Base-by-base conservation (phyloP, 2,113 vertebrate species). In the Malurus elegans region DNA sequence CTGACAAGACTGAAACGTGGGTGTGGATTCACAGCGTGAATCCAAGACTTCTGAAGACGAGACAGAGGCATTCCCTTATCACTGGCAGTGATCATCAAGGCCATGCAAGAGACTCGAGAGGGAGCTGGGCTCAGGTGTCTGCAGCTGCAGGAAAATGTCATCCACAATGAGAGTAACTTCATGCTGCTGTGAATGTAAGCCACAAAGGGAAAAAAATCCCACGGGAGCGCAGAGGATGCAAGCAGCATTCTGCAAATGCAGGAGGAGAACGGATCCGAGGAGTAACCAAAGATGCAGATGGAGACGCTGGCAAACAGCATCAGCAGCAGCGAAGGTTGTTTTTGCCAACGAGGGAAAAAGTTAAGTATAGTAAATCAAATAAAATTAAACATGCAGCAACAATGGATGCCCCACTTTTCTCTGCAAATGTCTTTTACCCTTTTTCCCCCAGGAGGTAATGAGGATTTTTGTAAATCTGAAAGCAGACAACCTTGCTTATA, bases 301-400 rank as follows among this genome's bases (percentile, higher is more conserved):
- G 95, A 93, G 82, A 79, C 0, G 14, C 88, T 93, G 92, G 94
- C 92, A 94, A 95, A 89, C 85, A 76, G 94, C 82, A 83, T n/a
- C 26, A 92, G 85, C 94, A 95, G 88, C 82, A 92, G 92, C 86
- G 85, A 90, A 61, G 67, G 88, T n/a, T 93, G 94, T 73, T 93
- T 94, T 88, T 96, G 94, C 85, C 92, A 95, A 76, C 86, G 94
- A 93, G 92, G 32, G 50, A 51, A 66, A 79, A 97, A 83, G 92
- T 95, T 90, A 86, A 94, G 82, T 78, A 83, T 62, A 92, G 88
- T 86, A 93, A 95, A 92, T 88, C 75, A 94, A 97, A 96, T 88
- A 93, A 94, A 94, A 96, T 92, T 62, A 95, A 92, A 94, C 86
- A 95, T 61, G 86, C 65, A 88, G 38, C 54, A 93, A 91, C 88